Evolutionary conservation across 2,888 invertebrate genomes (phyloP), one percentile per base, ranked within the genome.

Genomic region (Pollenia amentaria): DNA sequence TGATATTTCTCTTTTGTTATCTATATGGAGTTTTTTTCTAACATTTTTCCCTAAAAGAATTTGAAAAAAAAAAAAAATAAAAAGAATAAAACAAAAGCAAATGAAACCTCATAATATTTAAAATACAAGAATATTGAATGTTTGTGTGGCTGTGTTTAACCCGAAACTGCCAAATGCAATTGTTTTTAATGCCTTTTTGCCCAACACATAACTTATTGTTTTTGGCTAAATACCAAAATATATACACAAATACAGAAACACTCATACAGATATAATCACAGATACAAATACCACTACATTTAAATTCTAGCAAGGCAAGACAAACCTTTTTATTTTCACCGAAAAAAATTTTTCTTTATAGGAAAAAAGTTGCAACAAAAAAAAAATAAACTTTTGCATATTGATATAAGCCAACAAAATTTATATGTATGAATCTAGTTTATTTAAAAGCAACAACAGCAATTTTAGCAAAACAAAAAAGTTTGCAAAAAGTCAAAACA

Each of bases 201-300:
- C 84, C 84, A 80, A 87, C 87, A 87, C 84, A 87, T 87, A 87
- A 87, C 72, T 84, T 87, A 87, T 87, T 77, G 78, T 81, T 84
- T 85, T 88, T 89, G 89, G 89, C 89, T 79, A 87, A 89, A 88
- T 86, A 89, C 88, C 89, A 89, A 88, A 88, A 87, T 82, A 80
- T 78, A 77, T 1, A 77, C 38, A 62, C n/a, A 21, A 76, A 57
- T 11, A 16, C 46, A 65, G n/a, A 18, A 14, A 14, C n/a, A 21
- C 48, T 42, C 12, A 38, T 11, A 51, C 55, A 62, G 1, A 44
- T 60, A 85, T 42, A 67, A 18, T 21, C 60, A 38, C 57, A 60
- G 40, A 60, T 67, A 55, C 67, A 84, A 10, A 44, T 11, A 77
- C 44, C 29, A 29, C 29, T 29, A 53, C 6, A 65, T 48, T 65